A percentile compares a stretch with the other conserved stretches of the same genome.
Conservation (phyloP, 2,888 invertebrate species). For the Cotesia congregata region DNA sequence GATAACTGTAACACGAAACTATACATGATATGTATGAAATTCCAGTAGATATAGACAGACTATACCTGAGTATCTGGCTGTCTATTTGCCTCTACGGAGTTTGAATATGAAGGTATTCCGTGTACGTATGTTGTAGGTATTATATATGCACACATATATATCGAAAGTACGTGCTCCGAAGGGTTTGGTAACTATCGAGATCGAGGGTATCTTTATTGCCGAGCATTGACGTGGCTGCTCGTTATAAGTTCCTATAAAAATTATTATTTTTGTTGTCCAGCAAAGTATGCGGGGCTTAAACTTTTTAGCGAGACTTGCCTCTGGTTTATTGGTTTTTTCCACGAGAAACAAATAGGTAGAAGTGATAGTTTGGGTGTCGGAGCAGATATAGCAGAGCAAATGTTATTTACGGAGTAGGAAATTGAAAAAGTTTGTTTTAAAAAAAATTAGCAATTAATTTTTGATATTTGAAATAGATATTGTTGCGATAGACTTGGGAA, state of each 20-base stretch:
- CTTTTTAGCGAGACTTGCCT: neutral
- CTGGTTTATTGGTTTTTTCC: neutral
- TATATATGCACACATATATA: neutral
- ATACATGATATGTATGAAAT: neutral
- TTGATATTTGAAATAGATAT: neutral
- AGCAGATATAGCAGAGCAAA: neutral
- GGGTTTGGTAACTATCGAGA: neutral
- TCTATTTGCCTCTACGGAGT: neutral
- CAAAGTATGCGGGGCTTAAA: neutral
- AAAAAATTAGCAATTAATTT: constrained; percentile 26
- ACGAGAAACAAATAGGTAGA: neutral
- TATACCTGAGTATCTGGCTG: neutral
- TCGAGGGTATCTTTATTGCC: neutral
- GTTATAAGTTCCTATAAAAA: neutral
- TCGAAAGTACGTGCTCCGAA: constrained; percentile 9
- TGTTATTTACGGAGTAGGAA: constrained; percentile 15
- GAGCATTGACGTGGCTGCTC: neutral
- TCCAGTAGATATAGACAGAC: neutral
- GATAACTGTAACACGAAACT: neutral
- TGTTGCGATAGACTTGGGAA: neutral
- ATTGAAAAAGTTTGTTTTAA: constrained; percentile 31
- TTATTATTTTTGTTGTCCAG: neutral
- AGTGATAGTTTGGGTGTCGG: neutral
- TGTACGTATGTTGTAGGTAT: neutral
- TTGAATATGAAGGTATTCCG: constrained; percentile 6